Percentiles rank a stretch among this genome's conserved stretches.
Evolutionary conservation across 2,888 invertebrate species (phyloP).

Genomic region (Mamestra brassicae): DNA sequence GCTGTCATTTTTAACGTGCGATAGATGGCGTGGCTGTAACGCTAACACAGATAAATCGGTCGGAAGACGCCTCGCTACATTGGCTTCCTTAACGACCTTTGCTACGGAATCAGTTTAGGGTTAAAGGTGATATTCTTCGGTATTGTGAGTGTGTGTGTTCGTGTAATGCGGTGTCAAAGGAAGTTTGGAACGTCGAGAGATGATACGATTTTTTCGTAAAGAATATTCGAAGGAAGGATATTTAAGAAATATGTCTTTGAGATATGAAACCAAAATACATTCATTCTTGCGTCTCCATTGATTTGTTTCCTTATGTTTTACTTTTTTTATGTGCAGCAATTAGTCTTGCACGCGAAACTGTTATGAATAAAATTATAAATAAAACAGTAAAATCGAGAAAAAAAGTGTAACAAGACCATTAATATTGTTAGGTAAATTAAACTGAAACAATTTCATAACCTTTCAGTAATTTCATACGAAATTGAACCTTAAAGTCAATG

Average conservation of each 20-base stretch:
- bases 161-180: slow-evolving; percentile 70
- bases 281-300: slow-evolving; percentile 11
- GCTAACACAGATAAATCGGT: slow-evolving; percentile 85
- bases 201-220: slow-evolving; percentile 66
- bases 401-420: slow-evolving; percentile 25
- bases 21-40: slow-evolving; percentile 80
- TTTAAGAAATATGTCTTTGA: slow-evolving; percentile 48
- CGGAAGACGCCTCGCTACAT: slow-evolving; percentile 87
- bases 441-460: slow-evolving; percentile 17
- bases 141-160: slow-evolving; percentile 68
- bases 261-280: slow-evolving; percentile 16
- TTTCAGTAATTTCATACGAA: slow-evolving; percentile 1
- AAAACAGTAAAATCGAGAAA: slow-evolving; percentile 19
- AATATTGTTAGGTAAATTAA: slow-evolving; percentile 18
- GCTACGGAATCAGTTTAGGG: slow-evolving; percentile 86
- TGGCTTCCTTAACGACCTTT: slow-evolving; percentile 88
- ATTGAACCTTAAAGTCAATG: neutral
- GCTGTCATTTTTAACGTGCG: slow-evolving; percentile 87
- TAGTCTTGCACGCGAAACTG: slow-evolving; percentile 20
- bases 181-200: slow-evolving; percentile 66
- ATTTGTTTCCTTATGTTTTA: neutral
- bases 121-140: slow-evolving; percentile 85
- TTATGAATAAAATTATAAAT: slow-evolving; percentile 28
- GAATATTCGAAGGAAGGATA: slow-evolving; percentile 48
- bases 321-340: slow-evolving; percentile 2